Evolutionary conservation across 2,888 invertebrate genomes (phyloP).

Genomic region (Netelia fuscicornis): DNA sequence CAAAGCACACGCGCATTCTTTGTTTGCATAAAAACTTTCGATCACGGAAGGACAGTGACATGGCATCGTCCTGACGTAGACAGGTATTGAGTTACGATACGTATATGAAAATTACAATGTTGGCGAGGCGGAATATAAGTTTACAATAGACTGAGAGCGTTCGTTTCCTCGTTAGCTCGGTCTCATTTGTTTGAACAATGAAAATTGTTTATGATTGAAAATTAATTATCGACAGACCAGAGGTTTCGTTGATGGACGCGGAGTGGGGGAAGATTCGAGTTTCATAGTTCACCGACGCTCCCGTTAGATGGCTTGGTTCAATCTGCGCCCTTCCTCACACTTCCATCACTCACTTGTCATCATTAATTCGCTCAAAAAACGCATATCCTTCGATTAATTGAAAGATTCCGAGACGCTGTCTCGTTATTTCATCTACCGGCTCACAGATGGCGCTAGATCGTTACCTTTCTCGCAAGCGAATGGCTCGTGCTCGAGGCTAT

Average conservation of each 20-base stretch:
- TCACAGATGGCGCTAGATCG: too few relatives aligned
- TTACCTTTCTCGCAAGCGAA: too few relatives aligned
- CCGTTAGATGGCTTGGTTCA: too few relatives aligned
- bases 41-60: background rate
- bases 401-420: too few relatives aligned
- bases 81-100: background rate
- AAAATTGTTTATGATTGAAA: conserved; percentile 60
- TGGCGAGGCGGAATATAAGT: background rate
- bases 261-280: background rate
- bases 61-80: background rate
- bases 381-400: too few relatives aligned
- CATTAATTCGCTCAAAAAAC: too few relatives aligned
- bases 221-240: conserved; percentile 25
- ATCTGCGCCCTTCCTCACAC: too few relatives aligned
- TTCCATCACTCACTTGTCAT: too few relatives aligned
- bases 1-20: conserved; percentile 21
- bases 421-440: too few relatives aligned
- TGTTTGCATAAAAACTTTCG: conserved; percentile 42
- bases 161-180: conserved; percentile 2
- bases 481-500: background rate
- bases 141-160: background rate
- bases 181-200: conserved; percentile 56
- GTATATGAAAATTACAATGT: background rate
- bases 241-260: background rate
- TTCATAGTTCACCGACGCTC: background rate